Conservation (phyloP, 2,113 vertebrate species). For the Trogon surrucura region DNA sequence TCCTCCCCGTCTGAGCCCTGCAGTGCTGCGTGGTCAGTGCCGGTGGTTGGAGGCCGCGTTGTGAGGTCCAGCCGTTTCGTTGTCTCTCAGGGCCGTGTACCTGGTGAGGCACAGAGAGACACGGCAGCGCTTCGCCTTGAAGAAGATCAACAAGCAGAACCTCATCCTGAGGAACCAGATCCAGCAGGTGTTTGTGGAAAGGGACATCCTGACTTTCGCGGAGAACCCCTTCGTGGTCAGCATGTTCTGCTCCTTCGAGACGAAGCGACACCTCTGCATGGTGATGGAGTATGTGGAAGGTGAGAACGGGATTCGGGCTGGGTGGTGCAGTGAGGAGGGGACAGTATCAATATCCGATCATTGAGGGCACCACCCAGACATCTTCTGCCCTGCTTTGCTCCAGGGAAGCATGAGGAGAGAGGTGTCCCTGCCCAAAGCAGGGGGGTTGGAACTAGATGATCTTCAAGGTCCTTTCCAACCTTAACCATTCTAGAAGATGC, state of each 20-base stretch:
- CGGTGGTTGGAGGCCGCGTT: neutral
- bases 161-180: conserved; percentile 96
- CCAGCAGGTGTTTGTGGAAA: conserved; percentile 97
- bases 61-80: fast-evolving
- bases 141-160: conserved; percentile 99
- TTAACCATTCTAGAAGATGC: neutral
- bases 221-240: conserved; percentile 98
- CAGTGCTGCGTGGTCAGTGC: fast-evolving
- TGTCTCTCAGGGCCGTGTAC: conserved; percentile 85
- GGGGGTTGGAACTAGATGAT: too few species aligned
- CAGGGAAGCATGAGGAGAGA: neutral
- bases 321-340: neutral
- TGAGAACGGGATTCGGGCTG: neutral
- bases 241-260: conserved; percentile 99
- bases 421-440: too few species aligned
- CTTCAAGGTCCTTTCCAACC: too few species aligned
- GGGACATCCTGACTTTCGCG: conserved; percentile 96
- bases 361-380: neutral
- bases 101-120: conserved; percentile 94
- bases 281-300: conserved; percentile 99
- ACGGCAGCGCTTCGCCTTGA: conserved; percentile 95
- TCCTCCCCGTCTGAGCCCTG: fast-evolving
- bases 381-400: neutral
- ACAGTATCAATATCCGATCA: neutral
- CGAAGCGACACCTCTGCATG: conserved; percentile 94